phyloP scores from a whole-genome alignment of 2,888 invertebrate genomes.

The Ecdyonurus torrentis region DNA sequence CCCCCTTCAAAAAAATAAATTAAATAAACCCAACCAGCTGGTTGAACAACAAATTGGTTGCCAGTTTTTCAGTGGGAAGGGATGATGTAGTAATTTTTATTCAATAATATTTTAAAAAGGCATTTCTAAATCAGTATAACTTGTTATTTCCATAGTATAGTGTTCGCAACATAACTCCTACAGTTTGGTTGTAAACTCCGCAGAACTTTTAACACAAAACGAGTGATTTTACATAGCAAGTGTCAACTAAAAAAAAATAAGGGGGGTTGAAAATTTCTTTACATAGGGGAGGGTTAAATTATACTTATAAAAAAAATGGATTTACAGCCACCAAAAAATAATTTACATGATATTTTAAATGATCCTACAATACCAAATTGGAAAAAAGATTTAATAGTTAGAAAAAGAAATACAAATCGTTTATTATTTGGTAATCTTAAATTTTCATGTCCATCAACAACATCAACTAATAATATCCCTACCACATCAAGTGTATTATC shows the following conservation, averaged over 20 bases:
- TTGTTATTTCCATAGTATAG: not conserved
- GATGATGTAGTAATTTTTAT: not conserved
- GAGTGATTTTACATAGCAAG: too few species aligned
- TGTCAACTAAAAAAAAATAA: too few species aligned
- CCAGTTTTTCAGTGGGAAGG: not conserved
- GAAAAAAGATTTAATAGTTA: not conserved
- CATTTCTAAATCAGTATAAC: not conserved
- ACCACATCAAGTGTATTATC: too few species aligned
- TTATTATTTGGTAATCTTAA: constrained; percentile 1
- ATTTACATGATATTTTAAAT: not conserved
- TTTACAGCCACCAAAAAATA: not conserved
- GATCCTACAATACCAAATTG: not conserved
- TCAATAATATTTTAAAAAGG: not conserved
- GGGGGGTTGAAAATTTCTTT: too few species aligned
- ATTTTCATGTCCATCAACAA: not conserved
- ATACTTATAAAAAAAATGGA: not conserved
- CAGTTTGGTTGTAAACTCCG: too few species aligned
- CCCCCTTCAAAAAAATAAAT: not conserved
- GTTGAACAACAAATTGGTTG: not conserved
- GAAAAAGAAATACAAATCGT: not conserved
- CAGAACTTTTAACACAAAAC: too few species aligned
- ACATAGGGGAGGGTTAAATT: not conserved
- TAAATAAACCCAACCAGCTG: not conserved
- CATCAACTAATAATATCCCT: not conserved
- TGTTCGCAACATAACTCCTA: not conserved